Base-by-base conservation (phyloP, 2,888 invertebrate genomes). In the Cephalotes varians region DNA sequence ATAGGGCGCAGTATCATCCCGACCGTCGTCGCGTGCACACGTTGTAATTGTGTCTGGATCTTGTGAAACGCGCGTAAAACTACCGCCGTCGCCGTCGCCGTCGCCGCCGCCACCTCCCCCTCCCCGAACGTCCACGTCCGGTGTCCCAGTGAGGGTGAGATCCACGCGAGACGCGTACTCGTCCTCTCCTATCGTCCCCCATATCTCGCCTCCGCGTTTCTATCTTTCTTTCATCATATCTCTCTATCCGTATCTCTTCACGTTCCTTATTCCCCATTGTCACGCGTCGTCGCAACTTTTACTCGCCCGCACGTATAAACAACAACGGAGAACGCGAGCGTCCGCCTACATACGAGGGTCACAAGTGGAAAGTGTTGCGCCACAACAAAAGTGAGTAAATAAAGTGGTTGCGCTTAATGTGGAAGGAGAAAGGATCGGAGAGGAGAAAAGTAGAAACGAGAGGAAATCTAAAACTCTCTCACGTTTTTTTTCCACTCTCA, bases 1-100 rank as follows among this genome's bases (percentile, higher is more conserved):
- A 93, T 94, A 94, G 93, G 94, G 94, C 94, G 94, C 94, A 94
- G 94, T 94, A 94, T 94, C 92, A 92, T 93, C 93, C 94, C 94
- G 94, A 92, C 94, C 90, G 90, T 90, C 92, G 94, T 94, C 94
- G 93, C 93, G 94, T 92, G 91, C 90, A 92, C 90, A 88, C 86
- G 87, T 87, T 83, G 87, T 86, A 10, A 82, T 69, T 85, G 72
- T 62, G 81, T 72, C 74, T 51, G 81, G 67, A 56, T n/a, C 74
- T 67, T 64, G 65, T 82, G 62, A 76, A 82, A 76, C 82, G 64
- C 84, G 85, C 83, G 84, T 83, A 71, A 73, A 51, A 77, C 56
- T 81, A 80, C 64, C 83, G 44, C 9, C 73, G 85, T 81, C 84
- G 76, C 85, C 81, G 80, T 87, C 85, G 81, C 73, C 82, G 79